These are phyloP conservation scores for Amphimedon queenslandica DNA, from an alignment of 37 sponge, comb jelly and placozoan species.

Conservation along the genomic window DNA sequence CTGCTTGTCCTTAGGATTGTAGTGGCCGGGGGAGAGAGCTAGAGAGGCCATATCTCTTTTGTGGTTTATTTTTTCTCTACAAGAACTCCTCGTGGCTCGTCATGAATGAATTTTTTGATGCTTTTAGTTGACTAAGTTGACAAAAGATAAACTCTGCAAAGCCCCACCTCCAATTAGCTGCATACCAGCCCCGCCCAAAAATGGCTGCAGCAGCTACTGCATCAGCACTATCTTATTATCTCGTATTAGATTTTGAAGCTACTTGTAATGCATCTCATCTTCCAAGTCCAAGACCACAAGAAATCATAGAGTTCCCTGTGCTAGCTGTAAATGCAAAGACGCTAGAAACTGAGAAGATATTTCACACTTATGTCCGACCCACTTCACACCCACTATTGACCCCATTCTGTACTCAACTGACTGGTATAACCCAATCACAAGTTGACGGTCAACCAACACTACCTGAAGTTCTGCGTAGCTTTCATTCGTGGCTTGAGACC, in stretches of 20 bases:
- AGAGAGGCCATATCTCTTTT: no score
- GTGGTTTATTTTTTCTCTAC: no score
- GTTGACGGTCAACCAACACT: constrained; percentile 63
- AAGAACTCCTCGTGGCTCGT: no score
- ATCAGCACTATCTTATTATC: constrained; percentile 40
- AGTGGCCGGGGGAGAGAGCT: no score
- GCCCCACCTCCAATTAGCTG: no score
- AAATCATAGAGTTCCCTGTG: constrained; percentile 88
- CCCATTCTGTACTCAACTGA: constrained; percentile 67
- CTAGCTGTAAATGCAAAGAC: constrained; percentile 71
- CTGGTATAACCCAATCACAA: constrained; percentile 78
- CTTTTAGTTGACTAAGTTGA: no score
- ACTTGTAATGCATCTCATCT: constrained; percentile 42
- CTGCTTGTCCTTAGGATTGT: no score
- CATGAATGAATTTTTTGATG: no score
- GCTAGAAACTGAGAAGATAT: constrained; percentile 53
- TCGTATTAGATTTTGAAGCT: constrained; percentile 83
- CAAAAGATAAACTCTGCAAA: no score
- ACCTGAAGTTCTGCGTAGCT: constrained; percentile 20
- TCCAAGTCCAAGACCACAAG: constrained; percentile 45
- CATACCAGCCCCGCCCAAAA: no score
- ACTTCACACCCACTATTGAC: constrained; percentile 57
- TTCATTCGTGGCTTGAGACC: constrained; percentile 55
- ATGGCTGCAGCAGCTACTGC: neutral
- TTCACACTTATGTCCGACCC: constrained; percentile 84